Evolutionary conservation across 2,797 vertebrate genomes (phyloP).

Genomic region (Acomys russatus): DNA sequence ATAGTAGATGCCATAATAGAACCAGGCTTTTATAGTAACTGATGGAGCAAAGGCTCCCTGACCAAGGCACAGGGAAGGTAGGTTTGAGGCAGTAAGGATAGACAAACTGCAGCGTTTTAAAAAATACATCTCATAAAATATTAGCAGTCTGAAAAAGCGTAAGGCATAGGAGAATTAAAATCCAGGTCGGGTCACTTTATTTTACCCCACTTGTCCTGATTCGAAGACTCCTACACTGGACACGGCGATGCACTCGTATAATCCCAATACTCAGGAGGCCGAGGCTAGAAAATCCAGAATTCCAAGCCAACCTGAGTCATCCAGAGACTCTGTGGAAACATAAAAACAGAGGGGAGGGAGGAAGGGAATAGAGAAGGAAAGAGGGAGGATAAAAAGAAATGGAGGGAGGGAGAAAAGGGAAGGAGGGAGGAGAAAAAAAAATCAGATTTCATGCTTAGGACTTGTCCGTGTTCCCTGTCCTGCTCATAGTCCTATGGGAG

Average conservation of each 20-base stretch:
- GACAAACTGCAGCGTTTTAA: not conserved
- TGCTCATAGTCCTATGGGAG: not conserved
- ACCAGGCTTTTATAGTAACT: slow-evolving; percentile 62
- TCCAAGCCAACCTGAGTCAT: not conserved
- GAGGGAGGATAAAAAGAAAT: not conserved
- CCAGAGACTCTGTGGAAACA: not conserved
- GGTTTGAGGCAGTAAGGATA: not conserved
- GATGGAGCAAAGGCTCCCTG: not conserved
- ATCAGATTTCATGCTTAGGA: not conserved
- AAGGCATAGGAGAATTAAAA: slow-evolving; percentile 33
- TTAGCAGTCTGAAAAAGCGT: not conserved
- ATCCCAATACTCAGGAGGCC: not conserved
- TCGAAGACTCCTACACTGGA: not conserved
- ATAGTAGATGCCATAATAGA: slow-evolving; percentile 53
- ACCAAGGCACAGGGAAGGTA: not conserved
- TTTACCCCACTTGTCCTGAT: not conserved
- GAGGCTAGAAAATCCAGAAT: not conserved
- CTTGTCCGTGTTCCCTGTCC: not conserved
- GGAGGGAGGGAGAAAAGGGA: not conserved
- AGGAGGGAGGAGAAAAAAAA: not conserved
- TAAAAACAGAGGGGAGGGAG: not conserved
- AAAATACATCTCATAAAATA: not conserved
- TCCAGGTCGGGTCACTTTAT: not conserved
- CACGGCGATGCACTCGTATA: accelerated
- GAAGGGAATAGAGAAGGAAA: not conserved